Conservation (phyloP, 2,888 invertebrate genomes). For the Steinernema carpocapsae region DNA sequence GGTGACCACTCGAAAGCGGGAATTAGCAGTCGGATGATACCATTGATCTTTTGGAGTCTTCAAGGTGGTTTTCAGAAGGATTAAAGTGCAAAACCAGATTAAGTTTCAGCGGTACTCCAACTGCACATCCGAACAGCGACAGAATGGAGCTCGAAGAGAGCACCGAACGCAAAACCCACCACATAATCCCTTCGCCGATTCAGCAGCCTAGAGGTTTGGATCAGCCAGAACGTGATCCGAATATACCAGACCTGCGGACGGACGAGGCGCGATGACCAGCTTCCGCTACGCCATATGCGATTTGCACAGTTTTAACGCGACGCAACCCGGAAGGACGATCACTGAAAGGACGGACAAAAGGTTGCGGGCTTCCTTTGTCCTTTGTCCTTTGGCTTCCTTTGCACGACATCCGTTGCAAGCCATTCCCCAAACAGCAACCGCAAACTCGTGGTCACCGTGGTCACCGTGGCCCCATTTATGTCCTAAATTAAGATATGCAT, state of each 20-base stretch:
- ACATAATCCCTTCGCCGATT: background rate
- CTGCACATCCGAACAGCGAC: background rate
- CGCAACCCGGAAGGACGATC: conserved; percentile 6
- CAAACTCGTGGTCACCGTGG: too few relatives aligned
- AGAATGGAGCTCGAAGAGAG: conserved; percentile 7
- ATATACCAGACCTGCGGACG: background rate
- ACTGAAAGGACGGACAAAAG: background rate
- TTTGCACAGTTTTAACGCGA: background rate
- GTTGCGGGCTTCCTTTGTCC: background rate
- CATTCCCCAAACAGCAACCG: too few relatives aligned
- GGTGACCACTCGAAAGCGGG: background rate
- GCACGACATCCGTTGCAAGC: background rate
- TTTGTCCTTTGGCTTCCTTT: too few relatives aligned
- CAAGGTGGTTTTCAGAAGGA: too few relatives aligned
- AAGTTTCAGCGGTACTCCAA: too few relatives aligned
- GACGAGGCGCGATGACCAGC: background rate
- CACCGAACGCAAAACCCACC: background rate
- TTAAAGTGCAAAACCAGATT: too few relatives aligned
- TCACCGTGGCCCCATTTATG: too few relatives aligned
- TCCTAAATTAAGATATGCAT: too few relatives aligned
- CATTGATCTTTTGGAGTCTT: background rate
- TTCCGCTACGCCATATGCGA: conserved; percentile 1
- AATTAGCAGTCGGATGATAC: background rate
- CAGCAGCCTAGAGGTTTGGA: conserved; percentile 11
- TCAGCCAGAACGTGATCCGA: background rate